These are phyloP conservation scores for Scopus umbretta DNA, from an alignment of 2,113 vertebrate genomes.

Conservation along the genomic window DNA sequence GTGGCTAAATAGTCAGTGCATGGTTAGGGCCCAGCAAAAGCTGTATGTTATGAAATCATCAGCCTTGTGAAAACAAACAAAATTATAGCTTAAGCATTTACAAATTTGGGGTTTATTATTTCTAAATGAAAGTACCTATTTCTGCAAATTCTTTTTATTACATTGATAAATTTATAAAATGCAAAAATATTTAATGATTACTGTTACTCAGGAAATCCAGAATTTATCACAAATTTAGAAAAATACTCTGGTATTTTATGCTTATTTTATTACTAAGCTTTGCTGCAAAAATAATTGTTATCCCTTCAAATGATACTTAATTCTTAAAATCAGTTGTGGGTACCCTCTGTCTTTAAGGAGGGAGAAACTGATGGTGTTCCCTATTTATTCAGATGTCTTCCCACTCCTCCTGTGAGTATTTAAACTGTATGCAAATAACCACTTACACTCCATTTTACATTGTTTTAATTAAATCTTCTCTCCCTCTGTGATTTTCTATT, in stretches of 20 bases:
- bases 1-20: neutral
- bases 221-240: neutral
- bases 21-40: neutral
- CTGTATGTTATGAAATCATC: neutral
- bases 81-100: neutral
- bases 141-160: neutral
- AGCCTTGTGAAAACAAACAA: neutral
- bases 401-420: neutral
- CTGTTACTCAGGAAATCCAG: neutral
- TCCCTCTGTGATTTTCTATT: neutral
- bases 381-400: neutral
- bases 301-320: neutral
- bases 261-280: neutral
- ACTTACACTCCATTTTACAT: neutral
- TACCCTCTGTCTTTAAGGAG: neutral
- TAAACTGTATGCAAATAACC: neutral
- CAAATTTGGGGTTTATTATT: neutral
- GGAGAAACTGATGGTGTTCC: neutral
- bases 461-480: neutral
- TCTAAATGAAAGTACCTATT: neutral
- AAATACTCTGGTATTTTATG: neutral
- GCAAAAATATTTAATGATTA: neutral
- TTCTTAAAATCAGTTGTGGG: neutral
- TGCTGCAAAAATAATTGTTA: neutral
- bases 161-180: neutral